Percentiles rank a stretch among this genome's conserved stretches.
Evolutionary conservation across 2,113 vertebrate genomes (phyloP).

Genomic region (Cisticola juncidis): DNA sequence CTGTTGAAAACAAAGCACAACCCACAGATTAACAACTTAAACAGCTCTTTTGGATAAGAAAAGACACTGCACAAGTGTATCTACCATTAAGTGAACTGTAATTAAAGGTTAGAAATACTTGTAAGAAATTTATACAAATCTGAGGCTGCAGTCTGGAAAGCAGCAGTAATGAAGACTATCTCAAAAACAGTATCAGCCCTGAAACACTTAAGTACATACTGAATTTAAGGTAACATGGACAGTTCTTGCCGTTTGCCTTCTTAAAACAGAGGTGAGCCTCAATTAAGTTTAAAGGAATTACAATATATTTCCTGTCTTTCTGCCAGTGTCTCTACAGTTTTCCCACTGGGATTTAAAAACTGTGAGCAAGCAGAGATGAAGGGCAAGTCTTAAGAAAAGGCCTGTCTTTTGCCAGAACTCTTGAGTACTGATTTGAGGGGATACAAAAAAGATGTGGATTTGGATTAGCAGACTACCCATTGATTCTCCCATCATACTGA

Average conservation of each 20-base stretch:
- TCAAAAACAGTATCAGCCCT: background rate
- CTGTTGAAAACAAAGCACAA: background rate
- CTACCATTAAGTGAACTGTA: background rate
- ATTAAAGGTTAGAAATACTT: background rate
- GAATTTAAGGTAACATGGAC: background rate
- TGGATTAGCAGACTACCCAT: constrained; percentile 12
- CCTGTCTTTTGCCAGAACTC: background rate
- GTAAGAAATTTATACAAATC: background rate
- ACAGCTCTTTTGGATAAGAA: background rate
- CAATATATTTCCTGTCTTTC: background rate
- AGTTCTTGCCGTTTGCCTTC: background rate
- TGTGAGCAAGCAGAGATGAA: background rate
- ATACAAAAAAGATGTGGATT: constrained; percentile 1
- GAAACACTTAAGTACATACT: background rate
- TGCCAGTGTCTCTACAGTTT: background rate
- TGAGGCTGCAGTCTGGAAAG: background rate
- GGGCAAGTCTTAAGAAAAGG: background rate
- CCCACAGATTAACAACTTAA: background rate
- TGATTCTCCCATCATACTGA: background rate
- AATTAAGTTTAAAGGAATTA: background rate
- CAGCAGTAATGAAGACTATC: background rate
- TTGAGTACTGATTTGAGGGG: background rate
- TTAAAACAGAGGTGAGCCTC: background rate
- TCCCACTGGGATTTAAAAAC: background rate
- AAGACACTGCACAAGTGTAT: background rate